Percentiles rank a stretch among this genome's conserved stretches.
phyloP scores from a whole-genome alignment of 2,888 invertebrate genomes.

The Eumacrocentrus americanus region DNA sequence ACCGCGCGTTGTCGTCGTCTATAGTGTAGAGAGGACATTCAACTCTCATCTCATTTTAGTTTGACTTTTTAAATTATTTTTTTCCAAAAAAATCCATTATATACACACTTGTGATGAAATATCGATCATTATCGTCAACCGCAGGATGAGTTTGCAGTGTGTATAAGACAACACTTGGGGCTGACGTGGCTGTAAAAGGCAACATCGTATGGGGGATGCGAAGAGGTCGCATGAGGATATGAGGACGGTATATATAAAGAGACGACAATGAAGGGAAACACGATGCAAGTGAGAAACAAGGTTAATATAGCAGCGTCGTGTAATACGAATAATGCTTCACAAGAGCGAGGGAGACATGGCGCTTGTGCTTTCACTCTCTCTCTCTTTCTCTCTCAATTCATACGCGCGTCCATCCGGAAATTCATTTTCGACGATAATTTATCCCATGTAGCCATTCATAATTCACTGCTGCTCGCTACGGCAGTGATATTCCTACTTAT shows the following conservation, averaged over 20 bases:
- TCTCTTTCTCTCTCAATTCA: background rate
- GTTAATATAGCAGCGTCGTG: background rate
- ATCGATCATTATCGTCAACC: too few species aligned
- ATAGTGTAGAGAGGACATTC: too few species aligned
- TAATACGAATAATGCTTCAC: background rate
- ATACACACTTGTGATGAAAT: too few species aligned
- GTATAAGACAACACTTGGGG: too few species aligned
- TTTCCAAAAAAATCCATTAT: too few species aligned
- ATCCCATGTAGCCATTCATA: constrained; percentile 11
- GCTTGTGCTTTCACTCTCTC: background rate
- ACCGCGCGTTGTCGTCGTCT: too few species aligned
- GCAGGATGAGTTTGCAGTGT: too few species aligned
- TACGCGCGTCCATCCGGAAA: constrained; percentile 23
- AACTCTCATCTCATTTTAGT: too few species aligned
- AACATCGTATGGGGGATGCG: background rate
- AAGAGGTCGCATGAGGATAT: too few species aligned
- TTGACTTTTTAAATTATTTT: too few species aligned
- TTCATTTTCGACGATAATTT: constrained; percentile 24
- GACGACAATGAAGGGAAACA: background rate
- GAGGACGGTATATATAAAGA: background rate
- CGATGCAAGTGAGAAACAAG: background rate
- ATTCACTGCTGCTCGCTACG: constrained; percentile 13
- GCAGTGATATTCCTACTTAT: constrained; percentile 21
- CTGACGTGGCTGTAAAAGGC: too few species aligned
- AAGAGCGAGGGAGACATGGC: background rate